Conservation (phyloP, 2,888 invertebrate species). For the Scaptodrosophila latifasciaeformis region DNA sequence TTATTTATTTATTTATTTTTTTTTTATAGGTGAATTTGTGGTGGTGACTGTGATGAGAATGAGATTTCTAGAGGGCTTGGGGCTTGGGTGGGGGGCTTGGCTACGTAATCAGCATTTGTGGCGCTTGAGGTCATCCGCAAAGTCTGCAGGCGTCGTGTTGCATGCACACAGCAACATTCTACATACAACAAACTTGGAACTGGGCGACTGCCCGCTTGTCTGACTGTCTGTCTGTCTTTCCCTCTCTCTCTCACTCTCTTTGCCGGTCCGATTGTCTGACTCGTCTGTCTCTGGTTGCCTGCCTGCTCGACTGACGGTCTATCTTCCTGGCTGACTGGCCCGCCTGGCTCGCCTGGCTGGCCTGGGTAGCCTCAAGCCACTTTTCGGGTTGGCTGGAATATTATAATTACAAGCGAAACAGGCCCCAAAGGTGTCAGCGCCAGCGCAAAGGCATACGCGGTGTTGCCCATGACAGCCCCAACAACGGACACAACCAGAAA, state of each 20-base stretch:
- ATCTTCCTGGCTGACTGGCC: conserved; percentile 17
- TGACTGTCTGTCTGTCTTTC: conserved; percentile 9
- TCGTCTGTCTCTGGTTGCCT: conserved; percentile 3
- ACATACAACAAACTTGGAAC: conserved; percentile 17
- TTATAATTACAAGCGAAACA: conserved; percentile 69
- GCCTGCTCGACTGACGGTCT: background rate
- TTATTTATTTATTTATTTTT: conserved; percentile 3
- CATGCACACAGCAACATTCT: conserved; percentile 54
- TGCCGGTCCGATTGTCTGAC: conserved; percentile 1
- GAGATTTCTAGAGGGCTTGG: conserved; percentile 21
- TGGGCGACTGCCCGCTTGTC: conserved; percentile 19
- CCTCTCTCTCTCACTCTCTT: conserved; percentile 57
- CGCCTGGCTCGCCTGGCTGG: conserved; percentile 21
- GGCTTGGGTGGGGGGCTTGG: conserved; percentile 49
- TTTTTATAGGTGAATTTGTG: conserved; percentile 10
- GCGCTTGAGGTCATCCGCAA: conserved; percentile 68
- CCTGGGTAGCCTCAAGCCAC: conserved; percentile 40
- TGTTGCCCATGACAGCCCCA: conserved; percentile 40
- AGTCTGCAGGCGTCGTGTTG: conserved; percentile 56
- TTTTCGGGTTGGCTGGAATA: conserved; percentile 68
- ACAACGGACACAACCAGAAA: conserved; percentile 10
- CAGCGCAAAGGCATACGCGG: conserved; percentile 17
- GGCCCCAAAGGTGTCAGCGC: conserved; percentile 54
- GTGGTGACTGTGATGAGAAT: conserved; percentile 21
- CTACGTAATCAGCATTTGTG: conserved; percentile 69